Conservation (phyloP, 2,797 vertebrate genomes). For the Chrysolophus pictus region DNA sequence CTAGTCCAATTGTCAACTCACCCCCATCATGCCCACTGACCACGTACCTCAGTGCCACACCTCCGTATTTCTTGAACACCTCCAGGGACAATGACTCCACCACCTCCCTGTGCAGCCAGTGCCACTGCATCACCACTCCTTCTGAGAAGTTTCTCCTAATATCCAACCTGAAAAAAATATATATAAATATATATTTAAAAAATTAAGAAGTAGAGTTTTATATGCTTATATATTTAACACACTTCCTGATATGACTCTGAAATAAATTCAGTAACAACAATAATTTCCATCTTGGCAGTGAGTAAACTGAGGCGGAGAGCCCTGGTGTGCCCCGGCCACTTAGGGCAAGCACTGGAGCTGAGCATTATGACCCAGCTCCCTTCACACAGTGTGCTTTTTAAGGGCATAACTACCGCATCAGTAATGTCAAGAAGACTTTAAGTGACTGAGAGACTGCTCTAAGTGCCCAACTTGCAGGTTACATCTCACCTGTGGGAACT, state of each 20-base stretch:
- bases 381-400: rapidly evolving
- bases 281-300: background rate
- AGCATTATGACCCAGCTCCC: background rate
- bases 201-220: background rate
- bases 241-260: background rate
- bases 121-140: no score
- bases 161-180: no score
- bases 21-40: no score
- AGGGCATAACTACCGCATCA: slow-evolving; percentile 32
- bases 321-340: background rate
- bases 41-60: no score
- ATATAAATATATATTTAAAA: background rate
- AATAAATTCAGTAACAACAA: background rate
- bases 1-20: no score
- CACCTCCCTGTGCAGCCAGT: no score
- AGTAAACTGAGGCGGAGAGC: background rate
- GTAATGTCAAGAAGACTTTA: slow-evolving; percentile 2
- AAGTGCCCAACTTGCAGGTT: slow-evolving; percentile 43
- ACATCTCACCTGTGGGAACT: slow-evolving; percentile 60
- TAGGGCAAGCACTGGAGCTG: background rate
- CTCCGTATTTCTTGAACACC: no score
- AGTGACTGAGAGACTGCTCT: slow-evolving; percentile 43
- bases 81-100: no score
- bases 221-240: background rate
- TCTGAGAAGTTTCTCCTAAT: no score